Base-by-base conservation (phyloP, 2,888 invertebrate genomes). In the Chromoteleia sp. region DNA sequence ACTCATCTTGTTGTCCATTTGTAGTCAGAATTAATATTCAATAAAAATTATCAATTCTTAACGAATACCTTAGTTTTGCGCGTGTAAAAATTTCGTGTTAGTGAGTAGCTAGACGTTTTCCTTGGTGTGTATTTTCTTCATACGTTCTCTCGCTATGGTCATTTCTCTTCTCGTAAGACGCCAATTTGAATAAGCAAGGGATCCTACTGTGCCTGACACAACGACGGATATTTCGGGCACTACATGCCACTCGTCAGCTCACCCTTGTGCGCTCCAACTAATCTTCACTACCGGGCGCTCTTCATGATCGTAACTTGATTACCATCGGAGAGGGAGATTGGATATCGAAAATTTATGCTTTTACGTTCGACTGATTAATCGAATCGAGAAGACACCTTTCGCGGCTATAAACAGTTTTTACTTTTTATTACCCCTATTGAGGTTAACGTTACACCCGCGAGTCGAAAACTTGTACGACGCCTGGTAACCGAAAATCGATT, bases 211-310 rank as follows among this genome's bases (percentile, higher is more conserved):
- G 90, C 84, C 85, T 84, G 85, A 84, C 91, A 87, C 89, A 88
- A 88, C 90, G 90, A 90, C 89, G 91, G 90, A 89, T 89, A 91
- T 91, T 89, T 90, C 88, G 88, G 88, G 88, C 89, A 89, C 89
- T 89, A 89, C 90, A 90, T 91, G 90, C 90, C 90, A 90, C 90
- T 91, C 91, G 89, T 89, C 91, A 88, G 90, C 87, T 89, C 91
- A 91, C 91, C 91, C 91, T 89, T 87, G 85, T 88, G 86, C 83
- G 77, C 83, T 70, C 68, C 50, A 33, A 76, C 50, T 33, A 43
- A 71, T 67, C 81, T 74, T 80, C 77, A 81, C 76, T 84, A 77
- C 80, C 75, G 67, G 76, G 41, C 52, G 61, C 81, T 82, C 78
- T 83, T 83, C 75, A 54, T 67, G 78, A 67, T 54, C 63, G 63